Base-by-base conservation (phyloP, 2,113 vertebrate genomes). In the Hyperoodon ampullatus region DNA sequence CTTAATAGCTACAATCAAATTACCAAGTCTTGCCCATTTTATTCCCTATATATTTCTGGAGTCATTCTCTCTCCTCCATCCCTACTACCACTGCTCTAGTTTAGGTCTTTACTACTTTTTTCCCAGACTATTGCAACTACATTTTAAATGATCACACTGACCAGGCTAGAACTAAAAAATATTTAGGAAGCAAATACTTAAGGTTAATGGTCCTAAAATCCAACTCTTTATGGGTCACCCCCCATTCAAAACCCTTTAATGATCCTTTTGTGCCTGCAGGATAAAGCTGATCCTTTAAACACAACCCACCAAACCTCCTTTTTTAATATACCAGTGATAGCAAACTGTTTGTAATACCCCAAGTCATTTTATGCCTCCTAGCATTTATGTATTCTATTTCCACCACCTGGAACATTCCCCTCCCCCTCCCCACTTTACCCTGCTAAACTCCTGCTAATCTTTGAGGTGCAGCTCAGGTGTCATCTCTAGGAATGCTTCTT, bases 201-300 rank as follows among this genome's bases (percentile, higher is more conserved):
- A 88, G 33, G 44, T 50, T 86, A 66, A 86, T 74, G 55, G 33
- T 80, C 50, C 74, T 83, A 55, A 93, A 93, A 61, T 70, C 10
- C 50, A 87, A 70, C 33, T 77, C 14, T 68, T 60, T 58, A 70
- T 61, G 30, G 53, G 42, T 65, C 71, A 55, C 8, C 75, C 21
- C 9, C 14, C 63, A 6, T 82, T 88, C 39, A 91, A 93, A 81
- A 91, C 8, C 50, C n/a, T 88, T 86, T 87, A 86, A 93, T 81
- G 14, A 94, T 53, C 88, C 33, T 74, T 93, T 50, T 16, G 58
- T 82, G 66, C 13, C 19, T 33, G 70, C 16, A 94, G 60, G n/a
- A 61, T 92, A 93, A 63, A 92, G 72, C 44, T 28, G 74, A 91
- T 74, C 33, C 65, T 96, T 70, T 94, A 92, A 84, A 94, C 23